Evolutionary conservation across 2,888 invertebrate genomes (phyloP).

Genomic region (Palloptera scutellata): DNA sequence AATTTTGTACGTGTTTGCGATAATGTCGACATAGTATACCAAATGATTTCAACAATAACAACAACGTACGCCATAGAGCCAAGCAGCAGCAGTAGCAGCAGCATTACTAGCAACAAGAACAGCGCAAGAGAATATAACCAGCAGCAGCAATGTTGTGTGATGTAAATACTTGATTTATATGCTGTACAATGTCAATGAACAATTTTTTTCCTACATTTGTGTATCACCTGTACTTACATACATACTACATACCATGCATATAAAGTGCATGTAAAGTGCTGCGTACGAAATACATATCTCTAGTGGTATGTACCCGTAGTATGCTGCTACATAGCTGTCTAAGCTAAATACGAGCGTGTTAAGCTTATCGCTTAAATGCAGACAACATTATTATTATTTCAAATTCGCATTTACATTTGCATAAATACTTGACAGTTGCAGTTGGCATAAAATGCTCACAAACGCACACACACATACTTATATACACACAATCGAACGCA

Average conservation of each 20-base stretch:
- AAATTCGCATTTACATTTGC: constrained; percentile 40
- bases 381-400: constrained; percentile 41
- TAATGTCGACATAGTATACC: constrained; percentile 30
- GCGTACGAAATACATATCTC: neutral
- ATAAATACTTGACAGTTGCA: constrained; percentile 35
- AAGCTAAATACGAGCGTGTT: constrained; percentile 5
- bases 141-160: neutral
- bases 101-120: neutral
- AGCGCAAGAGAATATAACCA: too few relatives aligned
- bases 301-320: too few relatives aligned
- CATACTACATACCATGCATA: too few relatives aligned
- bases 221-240: neutral
- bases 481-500: too few relatives aligned
- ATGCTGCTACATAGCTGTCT: too few relatives aligned
- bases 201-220: too few relatives aligned
- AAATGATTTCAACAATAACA: neutral
- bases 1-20: constrained; percentile 36
- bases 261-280: too few relatives aligned
- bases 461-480: neutral
- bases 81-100: neutral
- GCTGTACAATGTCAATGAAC: too few relatives aligned
- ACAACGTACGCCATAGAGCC: too few relatives aligned
- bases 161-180: constrained; percentile 31
- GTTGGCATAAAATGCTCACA: neutral
- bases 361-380: constrained; percentile 43